These are phyloP conservation scores for Nothoprocta pentlandii DNA, from an alignment of 2,113 vertebrate genomes.

Conservation along the genomic window DNA sequence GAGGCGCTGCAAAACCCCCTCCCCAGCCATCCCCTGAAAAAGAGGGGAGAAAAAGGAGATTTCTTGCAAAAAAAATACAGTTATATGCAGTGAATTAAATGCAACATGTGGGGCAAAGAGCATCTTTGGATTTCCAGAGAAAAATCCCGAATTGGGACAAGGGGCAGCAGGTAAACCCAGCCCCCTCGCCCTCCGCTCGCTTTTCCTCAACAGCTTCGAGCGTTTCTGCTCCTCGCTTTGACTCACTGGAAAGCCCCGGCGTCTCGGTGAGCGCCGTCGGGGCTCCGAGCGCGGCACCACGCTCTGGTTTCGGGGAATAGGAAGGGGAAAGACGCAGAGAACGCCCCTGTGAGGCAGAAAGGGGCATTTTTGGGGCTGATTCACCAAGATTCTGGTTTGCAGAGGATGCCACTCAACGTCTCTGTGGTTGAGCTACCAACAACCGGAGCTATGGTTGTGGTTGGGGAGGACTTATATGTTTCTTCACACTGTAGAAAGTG, in stretches of 20 bases:
- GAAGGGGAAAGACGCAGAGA: not conserved
- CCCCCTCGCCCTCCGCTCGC: not conserved
- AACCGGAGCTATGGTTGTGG: not conserved
- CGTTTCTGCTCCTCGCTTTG: constrained; percentile 27
- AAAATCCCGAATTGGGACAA: not conserved
- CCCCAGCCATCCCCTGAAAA: rapidly evolving
- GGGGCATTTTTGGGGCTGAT: not conserved
- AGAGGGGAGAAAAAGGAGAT: not conserved
- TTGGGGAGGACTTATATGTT: not conserved
- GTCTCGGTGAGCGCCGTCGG: not conserved
- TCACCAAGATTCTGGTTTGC: not conserved
- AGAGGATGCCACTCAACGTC: not conserved
- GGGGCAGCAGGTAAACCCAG: constrained; percentile 47
- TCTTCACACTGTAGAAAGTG: not conserved
- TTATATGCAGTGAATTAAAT: not conserved
- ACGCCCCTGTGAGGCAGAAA: not conserved
- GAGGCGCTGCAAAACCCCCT: not conserved
- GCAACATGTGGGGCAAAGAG: rapidly evolving
- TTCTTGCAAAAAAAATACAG: not conserved
- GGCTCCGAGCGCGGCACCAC: not conserved
- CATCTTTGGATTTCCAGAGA: not conserved
- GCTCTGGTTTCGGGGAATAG: not conserved
- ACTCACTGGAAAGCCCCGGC: constrained; percentile 71
- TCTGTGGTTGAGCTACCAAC: not conserved
- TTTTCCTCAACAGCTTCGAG: constrained; percentile 43